phyloP scores from a whole-genome alignment of 37 sponge, comb jelly and placozoan genomes.

The Mnemiopsis leidyi region DNA sequence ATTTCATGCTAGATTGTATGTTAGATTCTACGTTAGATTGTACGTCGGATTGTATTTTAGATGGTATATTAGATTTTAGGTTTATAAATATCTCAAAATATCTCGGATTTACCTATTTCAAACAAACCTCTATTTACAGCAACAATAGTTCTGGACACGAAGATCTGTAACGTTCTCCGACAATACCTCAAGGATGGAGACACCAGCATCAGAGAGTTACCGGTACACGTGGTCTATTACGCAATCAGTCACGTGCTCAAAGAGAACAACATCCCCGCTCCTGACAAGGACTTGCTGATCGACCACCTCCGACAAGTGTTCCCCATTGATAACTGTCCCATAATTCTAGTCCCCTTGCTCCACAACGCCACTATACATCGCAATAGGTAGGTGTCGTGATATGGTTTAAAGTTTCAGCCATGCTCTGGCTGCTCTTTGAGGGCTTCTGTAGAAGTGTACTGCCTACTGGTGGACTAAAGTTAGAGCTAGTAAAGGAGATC shows the following conservation, averaged over 20 bases:
- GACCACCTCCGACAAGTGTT: conserved; percentile 13
- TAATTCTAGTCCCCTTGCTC: conserved; percentile 18
- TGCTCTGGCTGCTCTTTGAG: background rate
- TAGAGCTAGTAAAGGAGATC: too few species aligned
- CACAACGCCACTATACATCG: background rate
- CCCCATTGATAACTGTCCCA: conserved; percentile 31
- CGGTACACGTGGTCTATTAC: conserved; percentile 49
- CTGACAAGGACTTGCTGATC: background rate
- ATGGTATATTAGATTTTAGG: too few species aligned
- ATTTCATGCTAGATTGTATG: too few species aligned
- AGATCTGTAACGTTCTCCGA: conserved; percentile 25
- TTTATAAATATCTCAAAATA: too few species aligned
- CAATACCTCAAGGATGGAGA: background rate
- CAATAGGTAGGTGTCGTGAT: background rate
- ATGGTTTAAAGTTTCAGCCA: background rate
- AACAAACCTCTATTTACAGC: conserved; percentile 4
- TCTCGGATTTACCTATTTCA: too few species aligned
- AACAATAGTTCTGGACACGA: background rate
- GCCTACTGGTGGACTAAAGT: too few species aligned
- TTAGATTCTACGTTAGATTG: too few species aligned
- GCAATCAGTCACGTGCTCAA: conserved; percentile 21
- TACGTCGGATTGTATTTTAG: too few species aligned
- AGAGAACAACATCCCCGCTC: background rate
- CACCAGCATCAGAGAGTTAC: background rate
- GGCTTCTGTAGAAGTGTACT: too few species aligned